These are phyloP conservation scores for Solenodon paradoxus DNA, from an alignment of 2,113 vertebrate species.

Conservation along the genomic window DNA sequence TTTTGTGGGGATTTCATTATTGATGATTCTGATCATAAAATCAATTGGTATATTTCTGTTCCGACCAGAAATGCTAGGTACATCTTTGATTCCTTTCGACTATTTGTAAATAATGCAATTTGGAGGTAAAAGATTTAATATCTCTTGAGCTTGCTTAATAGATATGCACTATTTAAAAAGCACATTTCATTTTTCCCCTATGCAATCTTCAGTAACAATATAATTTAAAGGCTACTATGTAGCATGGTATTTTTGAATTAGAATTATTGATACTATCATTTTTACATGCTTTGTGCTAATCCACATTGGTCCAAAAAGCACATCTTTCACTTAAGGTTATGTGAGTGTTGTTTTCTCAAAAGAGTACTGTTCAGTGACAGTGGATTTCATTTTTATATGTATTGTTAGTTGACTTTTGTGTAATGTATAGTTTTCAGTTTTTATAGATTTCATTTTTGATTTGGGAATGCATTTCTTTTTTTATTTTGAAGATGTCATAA, in stretches of 20 bases:
- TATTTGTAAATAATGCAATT: neutral
- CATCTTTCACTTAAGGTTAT: neutral
- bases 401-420: neutral
- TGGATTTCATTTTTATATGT: neutral
- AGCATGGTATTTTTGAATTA: neutral
- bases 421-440: neutral
- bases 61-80: neutral
- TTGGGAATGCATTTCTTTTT: constrained; percentile 43
- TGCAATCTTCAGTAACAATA: neutral
- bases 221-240: neutral
- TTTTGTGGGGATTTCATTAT: neutral
- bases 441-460: constrained; percentile 25
- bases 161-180: neutral
- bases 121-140: neutral
- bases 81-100: neutral
- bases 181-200: neutral
- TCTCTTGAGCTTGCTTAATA: neutral
- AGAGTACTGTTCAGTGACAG: neutral
- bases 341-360: neutral
- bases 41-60: neutral
- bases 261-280: neutral
- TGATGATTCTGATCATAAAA: neutral
- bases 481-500: constrained; percentile 93
- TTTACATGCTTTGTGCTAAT: neutral
- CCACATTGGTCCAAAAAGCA: neutral